These are phyloP conservation scores for Cuculus canorus DNA, from an alignment of 2,797 vertebrate species.

Conservation along the genomic window DNA sequence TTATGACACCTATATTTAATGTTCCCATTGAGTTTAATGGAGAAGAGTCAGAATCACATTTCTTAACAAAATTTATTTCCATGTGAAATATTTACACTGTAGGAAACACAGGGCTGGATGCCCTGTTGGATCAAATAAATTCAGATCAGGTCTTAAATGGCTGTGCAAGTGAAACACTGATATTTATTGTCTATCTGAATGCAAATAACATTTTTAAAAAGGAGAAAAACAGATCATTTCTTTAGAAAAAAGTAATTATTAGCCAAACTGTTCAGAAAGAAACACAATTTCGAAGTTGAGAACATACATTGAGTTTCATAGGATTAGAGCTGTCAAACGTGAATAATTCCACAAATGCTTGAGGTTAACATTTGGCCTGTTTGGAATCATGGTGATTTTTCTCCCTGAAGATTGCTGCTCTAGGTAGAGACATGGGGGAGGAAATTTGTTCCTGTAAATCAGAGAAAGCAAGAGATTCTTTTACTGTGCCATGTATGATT, in stretches of 20 bases:
- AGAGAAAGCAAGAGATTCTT: neutral
- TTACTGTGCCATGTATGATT: neutral
- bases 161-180: neutral
- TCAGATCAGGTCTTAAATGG: neutral
- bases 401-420: neutral
- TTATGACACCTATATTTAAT: neutral
- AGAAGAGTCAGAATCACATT: neutral
- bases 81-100: constrained; percentile 9
- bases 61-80: neutral
- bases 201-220: neutral
- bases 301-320: neutral
- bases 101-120: neutral
- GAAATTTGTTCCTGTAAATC: neutral
- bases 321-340: neutral
- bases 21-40: neutral
- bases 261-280: neutral
- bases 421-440: neutral
- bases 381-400: neutral
- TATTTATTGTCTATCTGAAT: neutral
- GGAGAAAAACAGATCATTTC: neutral
- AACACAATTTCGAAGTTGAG: neutral
- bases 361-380: neutral
- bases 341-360: neutral
- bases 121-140: neutral
- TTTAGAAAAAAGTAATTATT: neutral